Evolutionary conservation across 2,797 vertebrate genomes (phyloP).

Genomic region (Heliangelus exortis): DNA sequence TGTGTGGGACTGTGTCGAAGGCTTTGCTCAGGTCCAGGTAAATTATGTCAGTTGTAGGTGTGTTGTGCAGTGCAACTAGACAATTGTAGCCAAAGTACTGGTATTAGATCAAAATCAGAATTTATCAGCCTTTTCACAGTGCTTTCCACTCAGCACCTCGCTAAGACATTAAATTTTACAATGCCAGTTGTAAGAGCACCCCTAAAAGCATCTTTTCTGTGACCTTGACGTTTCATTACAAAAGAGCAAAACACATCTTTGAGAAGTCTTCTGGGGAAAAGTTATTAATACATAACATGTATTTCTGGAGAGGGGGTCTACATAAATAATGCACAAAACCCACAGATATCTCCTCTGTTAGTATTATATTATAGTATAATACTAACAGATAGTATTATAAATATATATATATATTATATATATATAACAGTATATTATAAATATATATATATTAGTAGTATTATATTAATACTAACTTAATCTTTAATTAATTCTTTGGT

Average conservation of each 20-base stretch:
- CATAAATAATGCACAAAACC: neutral
- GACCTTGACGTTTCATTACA: constrained; percentile 61
- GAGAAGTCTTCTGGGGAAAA: neutral
- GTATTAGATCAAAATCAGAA: constrained; percentile 55
- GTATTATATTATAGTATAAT: no score
- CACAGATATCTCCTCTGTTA: neutral
- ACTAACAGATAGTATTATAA: no score
- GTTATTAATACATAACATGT: constrained; percentile 47
- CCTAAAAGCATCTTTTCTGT: constrained; percentile 20
- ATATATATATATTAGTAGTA: no score
- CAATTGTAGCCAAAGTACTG: neutral
- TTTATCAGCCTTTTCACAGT: constrained; percentile 29
- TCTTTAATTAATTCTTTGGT: neutral
- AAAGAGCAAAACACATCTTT: constrained; percentile 31
- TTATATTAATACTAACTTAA: neutral
- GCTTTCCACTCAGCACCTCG: neutral
- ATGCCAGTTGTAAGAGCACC: neutral
- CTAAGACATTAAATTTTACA: constrained; percentile 61
- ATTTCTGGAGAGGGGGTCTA: neutral
- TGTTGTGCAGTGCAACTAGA: neutral
- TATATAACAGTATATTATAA: no score
- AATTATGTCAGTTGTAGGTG: no score
- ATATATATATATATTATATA: no score
- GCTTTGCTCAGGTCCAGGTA: no score
- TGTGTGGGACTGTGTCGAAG: no score